A percentile compares a stretch with the other conserved stretches of the same genome.
These are phyloP conservation scores for Conger conger DNA, from an alignment of 2,113 vertebrate genomes.

Conservation along the genomic window DNA sequence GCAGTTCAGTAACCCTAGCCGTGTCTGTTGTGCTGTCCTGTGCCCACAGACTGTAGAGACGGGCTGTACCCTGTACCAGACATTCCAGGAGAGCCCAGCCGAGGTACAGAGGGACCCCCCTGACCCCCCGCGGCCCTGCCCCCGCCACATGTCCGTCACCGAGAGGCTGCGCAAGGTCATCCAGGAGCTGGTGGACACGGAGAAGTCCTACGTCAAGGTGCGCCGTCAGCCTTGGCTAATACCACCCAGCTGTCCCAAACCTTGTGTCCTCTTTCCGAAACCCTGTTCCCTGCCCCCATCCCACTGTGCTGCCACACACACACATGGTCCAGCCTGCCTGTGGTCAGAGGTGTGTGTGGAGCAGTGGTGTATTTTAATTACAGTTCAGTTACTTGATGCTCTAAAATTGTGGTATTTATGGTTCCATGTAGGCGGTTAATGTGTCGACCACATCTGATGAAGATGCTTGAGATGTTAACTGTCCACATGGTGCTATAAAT, in stretches of 20 bases:
- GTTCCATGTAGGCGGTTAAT: no score
- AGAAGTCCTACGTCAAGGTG: slow-evolving; percentile 96
- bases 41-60: slow-evolving; percentile 73
- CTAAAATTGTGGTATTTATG: no score
- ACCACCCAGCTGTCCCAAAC: no score
- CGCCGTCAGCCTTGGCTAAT: background rate
- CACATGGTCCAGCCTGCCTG: background rate
- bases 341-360: background rate
- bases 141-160: slow-evolving; percentile 82
- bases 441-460: no score
- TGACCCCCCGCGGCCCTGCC: slow-evolving; percentile 58
- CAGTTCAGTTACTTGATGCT: no score
- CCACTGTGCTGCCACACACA: background rate
- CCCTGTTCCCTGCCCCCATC: background rate
- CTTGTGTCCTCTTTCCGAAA: background rate
- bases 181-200: slow-evolving; percentile 90
- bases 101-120: slow-evolving; percentile 61
- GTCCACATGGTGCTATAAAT: no score
- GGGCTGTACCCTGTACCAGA: slow-evolving; percentile 66
- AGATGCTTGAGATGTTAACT: no score
- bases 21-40: background rate
- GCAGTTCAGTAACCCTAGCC: no score
- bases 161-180: slow-evolving; percentile 89
- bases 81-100: slow-evolving; percentile 59
- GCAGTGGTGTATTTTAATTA: background rate